Base-by-base conservation (phyloP, 2,113 vertebrate genomes). In the Amphiprion percula region DNA sequence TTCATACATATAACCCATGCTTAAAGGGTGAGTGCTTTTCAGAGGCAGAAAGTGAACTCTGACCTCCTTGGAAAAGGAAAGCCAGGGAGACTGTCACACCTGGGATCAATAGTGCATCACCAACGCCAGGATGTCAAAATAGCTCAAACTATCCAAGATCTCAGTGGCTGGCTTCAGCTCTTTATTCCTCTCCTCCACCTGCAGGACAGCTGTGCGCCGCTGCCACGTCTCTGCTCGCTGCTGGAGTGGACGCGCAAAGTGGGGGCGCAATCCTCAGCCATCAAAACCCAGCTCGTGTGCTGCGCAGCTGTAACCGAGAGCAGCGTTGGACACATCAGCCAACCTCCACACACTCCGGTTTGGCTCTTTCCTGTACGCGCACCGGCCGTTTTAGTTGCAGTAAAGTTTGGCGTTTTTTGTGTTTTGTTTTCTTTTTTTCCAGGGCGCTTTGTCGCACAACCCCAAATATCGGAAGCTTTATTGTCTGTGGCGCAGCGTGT, bases 401-500 rank as follows among this genome's bases (percentile, higher is more conserved):
- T 73, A 82, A 89, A 87, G 80, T 88, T 88, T 69, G 8, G 9
- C 21, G 30, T 37, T 9, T 30, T 39, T 33, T 26, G 30, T 37
- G 6, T 30, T 39, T 37, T 26, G 5, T 64, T 8, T 47, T 3
- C 26, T 17, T 44, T 47, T 60, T 23, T 46, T 7, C 5, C 10
- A 4, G 63, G 4, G 14, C 23, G 23, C 46, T 71, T 63, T 62
- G 62, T 79, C 50, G 46, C 71, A 61, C 56, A 11, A 37, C 44
- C 19, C 24, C 12, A 23, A 24, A 49, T 73, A 87, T 83, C 74
- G 73, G 80, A 87, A 86, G 87, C 88, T 71, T 37, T 74, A 80
- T 60, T 74, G 85, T 90, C 88, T 83, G 91, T 77, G 88, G 92
- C 87, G 90, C 90, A 93, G 91, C 85, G 87, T 78, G 84, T 85